Percentiles rank a stretch among this genome's conserved stretches.
Evolutionary conservation across 2,797 vertebrate genomes (phyloP).

Genomic region (Chrysocyon brachyurus): DNA sequence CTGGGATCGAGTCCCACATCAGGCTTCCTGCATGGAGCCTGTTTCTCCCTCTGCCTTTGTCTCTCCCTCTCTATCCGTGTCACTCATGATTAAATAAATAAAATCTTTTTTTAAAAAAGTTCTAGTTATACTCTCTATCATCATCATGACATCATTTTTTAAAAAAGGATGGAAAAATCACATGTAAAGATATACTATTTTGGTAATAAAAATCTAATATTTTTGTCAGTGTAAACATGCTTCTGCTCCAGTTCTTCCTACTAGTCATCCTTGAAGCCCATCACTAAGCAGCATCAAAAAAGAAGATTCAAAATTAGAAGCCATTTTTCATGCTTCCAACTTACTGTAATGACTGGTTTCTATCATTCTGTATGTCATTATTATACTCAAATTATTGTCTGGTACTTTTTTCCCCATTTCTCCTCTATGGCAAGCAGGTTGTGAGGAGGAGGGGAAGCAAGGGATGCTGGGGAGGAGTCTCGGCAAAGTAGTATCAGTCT

Average conservation of each 20-base stretch:
- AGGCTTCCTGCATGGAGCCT: no score
- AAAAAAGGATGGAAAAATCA: not conserved
- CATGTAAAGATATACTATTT: not conserved
- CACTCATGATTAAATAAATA: no score
- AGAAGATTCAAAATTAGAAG: not conserved
- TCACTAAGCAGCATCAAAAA: conserved; percentile 6
- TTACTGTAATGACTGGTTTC: not conserved
- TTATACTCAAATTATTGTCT: not conserved
- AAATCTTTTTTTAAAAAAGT: not conserved
- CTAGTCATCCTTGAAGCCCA: not conserved
- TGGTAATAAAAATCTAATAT: not conserved
- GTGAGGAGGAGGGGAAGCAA: not conserved
- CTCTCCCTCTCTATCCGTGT: no score
- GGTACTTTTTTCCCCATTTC: not conserved
- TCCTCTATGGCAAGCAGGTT: not conserved
- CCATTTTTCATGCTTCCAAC: not conserved
- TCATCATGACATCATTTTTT: not conserved
- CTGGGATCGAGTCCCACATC: no score
- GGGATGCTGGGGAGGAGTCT: not conserved
- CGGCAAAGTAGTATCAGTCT: not conserved
- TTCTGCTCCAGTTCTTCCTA: not conserved
- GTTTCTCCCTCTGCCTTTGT: no score
- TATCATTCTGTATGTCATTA: not conserved
- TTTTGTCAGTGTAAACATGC: not conserved
- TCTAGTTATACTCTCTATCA: not conserved